Evolutionary conservation across 2,797 vertebrate genomes (phyloP).

Genomic region (Aldrovandia affinis): DNA sequence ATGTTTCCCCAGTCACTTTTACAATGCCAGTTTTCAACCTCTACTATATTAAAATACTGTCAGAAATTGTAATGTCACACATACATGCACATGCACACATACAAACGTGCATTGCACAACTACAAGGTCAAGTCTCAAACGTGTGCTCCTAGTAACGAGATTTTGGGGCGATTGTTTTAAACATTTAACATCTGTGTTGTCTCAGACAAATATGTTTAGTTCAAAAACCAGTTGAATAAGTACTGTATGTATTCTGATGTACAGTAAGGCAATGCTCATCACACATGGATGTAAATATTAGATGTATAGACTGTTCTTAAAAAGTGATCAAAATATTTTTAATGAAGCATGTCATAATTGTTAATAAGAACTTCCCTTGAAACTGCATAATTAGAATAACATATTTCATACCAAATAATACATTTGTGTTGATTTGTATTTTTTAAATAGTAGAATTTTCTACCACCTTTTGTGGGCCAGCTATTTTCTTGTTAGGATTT

Average conservation of each 20-base stretch:
- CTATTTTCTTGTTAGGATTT: not conserved
- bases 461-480: not conserved
- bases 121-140: not conserved
- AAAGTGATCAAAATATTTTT: constrained; percentile 16
- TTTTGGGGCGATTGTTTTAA: not conserved
- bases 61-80: not conserved
- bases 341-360: not conserved
- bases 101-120: not conserved
- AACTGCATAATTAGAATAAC: constrained; percentile 1
- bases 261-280: not conserved
- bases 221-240: not conserved
- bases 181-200: not conserved
- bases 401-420: not conserved
- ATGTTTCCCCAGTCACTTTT: too few species aligned
- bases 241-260: not conserved
- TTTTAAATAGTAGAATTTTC: not conserved
- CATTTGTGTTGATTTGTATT: constrained; percentile 7
- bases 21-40: not conserved
- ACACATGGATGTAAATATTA: constrained; percentile 10
- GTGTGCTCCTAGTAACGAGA: not conserved
- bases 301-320: constrained; percentile 13
- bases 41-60: not conserved
- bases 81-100: not conserved
- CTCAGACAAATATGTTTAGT: not conserved
- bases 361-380: not conserved